Percentiles rank a stretch among this genome's conserved stretches.
Conservation (phyloP, 2,113 vertebrate species). For the Triplophysa rosa region DNA sequence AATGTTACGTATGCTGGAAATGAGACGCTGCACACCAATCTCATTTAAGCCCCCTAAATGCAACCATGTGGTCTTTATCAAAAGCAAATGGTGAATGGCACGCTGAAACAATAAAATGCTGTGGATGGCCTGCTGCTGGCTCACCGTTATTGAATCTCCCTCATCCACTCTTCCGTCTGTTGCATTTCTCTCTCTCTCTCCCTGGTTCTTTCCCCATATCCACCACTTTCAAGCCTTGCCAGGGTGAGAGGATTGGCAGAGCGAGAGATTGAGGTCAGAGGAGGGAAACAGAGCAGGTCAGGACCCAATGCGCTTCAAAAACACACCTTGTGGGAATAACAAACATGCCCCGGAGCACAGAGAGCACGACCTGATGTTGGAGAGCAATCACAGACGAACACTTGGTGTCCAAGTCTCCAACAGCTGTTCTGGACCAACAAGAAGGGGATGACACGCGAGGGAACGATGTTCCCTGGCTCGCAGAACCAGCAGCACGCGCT, state of each 20-base stretch:
- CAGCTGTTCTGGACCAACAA: constrained; percentile 14
- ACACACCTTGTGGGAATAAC: constrained; percentile 64
- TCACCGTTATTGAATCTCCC: constrained; percentile 73
- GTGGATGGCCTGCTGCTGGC: constrained; percentile 70
- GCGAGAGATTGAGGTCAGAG: constrained; percentile 37
- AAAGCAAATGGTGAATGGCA: constrained; percentile 86
- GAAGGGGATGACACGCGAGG: constrained; percentile 26
- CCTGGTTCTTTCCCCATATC: constrained; percentile 64
- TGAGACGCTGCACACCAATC: constrained; percentile 68
- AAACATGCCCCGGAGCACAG: constrained; percentile 17
- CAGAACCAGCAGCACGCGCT: neutral
- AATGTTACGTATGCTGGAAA: constrained; percentile 62
- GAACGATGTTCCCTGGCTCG: constrained; percentile 19
- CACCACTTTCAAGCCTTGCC: constrained; percentile 76
- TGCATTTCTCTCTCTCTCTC: constrained; percentile 18
- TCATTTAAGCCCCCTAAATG: constrained; percentile 79
- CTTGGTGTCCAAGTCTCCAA: constrained; percentile 23
- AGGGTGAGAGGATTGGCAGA: constrained; percentile 62
- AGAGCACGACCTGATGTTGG: constrained; percentile 1
- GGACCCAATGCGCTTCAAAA: constrained; percentile 21
- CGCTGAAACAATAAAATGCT: constrained; percentile 75
- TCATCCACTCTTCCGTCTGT: constrained; percentile 57
- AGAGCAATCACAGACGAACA: neutral
- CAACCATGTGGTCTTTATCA: constrained; percentile 90
- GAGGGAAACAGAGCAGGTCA: constrained; percentile 24